A percentile compares a stretch with the other conserved stretches of the same genome.
Evolutionary conservation across 2,888 invertebrate species (phyloP).

Genomic region (Chrysolina haemoptera): DNA sequence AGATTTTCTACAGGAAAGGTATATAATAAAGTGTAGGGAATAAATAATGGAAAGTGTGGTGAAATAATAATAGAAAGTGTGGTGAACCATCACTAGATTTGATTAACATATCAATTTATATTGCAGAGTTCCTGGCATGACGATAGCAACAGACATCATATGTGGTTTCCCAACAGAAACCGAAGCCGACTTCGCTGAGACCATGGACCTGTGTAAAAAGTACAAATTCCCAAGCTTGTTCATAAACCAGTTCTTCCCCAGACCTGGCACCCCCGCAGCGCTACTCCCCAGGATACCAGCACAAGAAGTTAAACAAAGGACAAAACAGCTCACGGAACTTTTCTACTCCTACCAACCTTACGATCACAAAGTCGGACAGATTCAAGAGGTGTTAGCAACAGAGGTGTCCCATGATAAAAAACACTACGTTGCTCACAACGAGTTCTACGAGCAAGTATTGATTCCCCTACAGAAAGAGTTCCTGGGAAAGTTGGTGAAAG

Average conservation of each 20-base stretch:
- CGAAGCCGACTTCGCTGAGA: conserved; percentile 89
- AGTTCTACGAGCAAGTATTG: conserved; percentile 93
- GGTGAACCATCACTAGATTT: background rate
- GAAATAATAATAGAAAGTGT: conserved; percentile 3
- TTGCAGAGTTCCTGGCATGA: conserved; percentile 86
- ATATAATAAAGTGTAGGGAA: conserved; percentile 43
- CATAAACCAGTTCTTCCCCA: conserved; percentile 97
- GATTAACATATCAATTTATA: background rate
- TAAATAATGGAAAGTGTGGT: background rate
- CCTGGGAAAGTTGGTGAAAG: conserved; percentile 88
- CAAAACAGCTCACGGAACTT: conserved; percentile 88
- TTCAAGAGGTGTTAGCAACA: conserved; percentile 89
- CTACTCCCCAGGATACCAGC: conserved; percentile 88
- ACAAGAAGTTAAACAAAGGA: conserved; percentile 90
- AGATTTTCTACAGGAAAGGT: conserved; percentile 84
- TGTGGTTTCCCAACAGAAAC: conserved; percentile 99
- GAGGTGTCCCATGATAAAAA: conserved; percentile 93
- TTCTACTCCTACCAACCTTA: conserved; percentile 94
- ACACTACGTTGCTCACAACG: conserved; percentile 95
- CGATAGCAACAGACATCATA: conserved; percentile 98
- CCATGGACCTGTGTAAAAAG: conserved; percentile 85
- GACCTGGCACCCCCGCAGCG: conserved; percentile 97
- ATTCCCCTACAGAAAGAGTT: conserved; percentile 84
- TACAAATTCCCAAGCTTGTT: conserved; percentile 95
- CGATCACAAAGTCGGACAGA: conserved; percentile 76